Evolutionary conservation across 2,113 vertebrate genomes (phyloP).

Genomic region (Hyla sarda): DNA sequence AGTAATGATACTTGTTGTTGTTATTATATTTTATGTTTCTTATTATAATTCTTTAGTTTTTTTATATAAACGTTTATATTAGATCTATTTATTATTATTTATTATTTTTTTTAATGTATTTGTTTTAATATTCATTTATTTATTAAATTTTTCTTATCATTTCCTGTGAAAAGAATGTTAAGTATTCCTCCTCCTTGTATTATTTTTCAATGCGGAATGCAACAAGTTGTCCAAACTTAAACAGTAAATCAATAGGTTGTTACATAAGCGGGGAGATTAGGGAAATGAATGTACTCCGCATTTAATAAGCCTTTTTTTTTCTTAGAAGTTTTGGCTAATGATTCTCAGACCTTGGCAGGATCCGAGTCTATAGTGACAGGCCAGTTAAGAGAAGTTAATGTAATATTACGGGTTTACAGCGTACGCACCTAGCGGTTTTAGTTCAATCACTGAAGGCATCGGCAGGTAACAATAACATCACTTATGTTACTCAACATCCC

Average conservation of each 20-base stretch:
- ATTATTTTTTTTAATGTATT: too few relatives aligned
- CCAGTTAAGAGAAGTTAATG: conserved; percentile 34
- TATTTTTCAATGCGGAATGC: neutral
- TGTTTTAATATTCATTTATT: neutral
- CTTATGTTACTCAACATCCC: neutral
- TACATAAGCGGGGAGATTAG: conserved; percentile 28
- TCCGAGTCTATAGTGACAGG: neutral
- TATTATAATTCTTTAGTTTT: too few relatives aligned
- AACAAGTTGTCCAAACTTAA: neutral
- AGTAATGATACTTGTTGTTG: too few relatives aligned
- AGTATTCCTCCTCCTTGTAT: neutral
- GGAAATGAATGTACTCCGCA: conserved; percentile 6
- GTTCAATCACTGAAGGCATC: conserved; percentile 17
- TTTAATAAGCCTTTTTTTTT: neutral
- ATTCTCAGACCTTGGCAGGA: conserved; percentile 26
- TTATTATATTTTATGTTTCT: too few relatives aligned
- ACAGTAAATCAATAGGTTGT: conserved; percentile 33
- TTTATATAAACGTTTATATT: too few relatives aligned
- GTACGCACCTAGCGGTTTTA: neutral
- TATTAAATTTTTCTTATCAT: neutral
- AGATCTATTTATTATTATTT: too few relatives aligned
- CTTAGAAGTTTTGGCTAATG: conserved; percentile 8
- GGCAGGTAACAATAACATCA: conserved; percentile 28
- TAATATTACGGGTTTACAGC: neutral
- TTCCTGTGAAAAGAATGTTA: neutral